These are phyloP conservation scores for Trinectes maculatus DNA, from an alignment of 2,113 vertebrate species.

Conservation along the genomic window DNA sequence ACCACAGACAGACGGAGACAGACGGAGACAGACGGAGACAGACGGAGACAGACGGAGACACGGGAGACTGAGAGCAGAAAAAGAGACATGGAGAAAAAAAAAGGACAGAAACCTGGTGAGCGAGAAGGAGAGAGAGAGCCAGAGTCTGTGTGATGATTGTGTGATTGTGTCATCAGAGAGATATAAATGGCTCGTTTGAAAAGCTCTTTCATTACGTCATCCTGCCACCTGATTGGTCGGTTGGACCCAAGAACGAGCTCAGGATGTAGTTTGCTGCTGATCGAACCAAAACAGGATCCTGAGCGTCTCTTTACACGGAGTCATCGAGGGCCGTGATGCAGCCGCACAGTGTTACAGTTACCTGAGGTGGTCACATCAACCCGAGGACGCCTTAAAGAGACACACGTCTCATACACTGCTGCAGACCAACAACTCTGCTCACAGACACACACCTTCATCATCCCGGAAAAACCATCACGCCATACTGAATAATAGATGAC, in stretches of 20 bases:
- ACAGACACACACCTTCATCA: slow-evolving; percentile 34
- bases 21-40: not conserved
- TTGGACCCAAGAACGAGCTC: not conserved
- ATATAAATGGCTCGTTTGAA: slow-evolving; percentile 3
- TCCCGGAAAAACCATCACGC: slow-evolving; percentile 22
- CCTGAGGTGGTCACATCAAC: too few relatives aligned
- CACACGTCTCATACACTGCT: slow-evolving; percentile 16
- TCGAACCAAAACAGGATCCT: too few relatives aligned
- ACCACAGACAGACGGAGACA: slow-evolving; percentile 6
- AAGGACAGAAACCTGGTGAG: not conserved
- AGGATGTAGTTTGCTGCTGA: too few relatives aligned
- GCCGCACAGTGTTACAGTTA: too few relatives aligned
- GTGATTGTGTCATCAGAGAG: too few relatives aligned
- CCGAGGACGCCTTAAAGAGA: too few relatives aligned
- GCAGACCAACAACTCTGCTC: too few relatives aligned
- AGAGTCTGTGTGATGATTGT: too few relatives aligned
- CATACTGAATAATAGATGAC: slow-evolving; percentile 53
- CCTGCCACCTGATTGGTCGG: not conserved
- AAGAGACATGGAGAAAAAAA: not conserved
- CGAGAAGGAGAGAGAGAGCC: not conserved
- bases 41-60: not conserved
- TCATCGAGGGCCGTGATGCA: too few relatives aligned
- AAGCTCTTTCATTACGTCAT: not conserved
- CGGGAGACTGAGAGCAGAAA: not conserved
- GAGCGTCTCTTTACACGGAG: too few relatives aligned